These are phyloP conservation scores for Rhagonycha fulva DNA, from an alignment of 2,888 invertebrate species.

Conservation along the genomic window DNA sequence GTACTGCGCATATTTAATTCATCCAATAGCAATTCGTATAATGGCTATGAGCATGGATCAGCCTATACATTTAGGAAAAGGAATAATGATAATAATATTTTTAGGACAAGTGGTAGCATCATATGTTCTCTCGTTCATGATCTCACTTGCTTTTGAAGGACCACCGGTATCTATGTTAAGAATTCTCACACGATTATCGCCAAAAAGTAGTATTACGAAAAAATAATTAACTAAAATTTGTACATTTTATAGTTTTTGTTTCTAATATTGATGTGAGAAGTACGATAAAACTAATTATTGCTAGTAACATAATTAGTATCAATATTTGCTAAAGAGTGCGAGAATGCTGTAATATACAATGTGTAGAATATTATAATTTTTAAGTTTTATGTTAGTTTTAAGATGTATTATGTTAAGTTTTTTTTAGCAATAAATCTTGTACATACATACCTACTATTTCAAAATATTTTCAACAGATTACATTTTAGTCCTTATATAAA, in stretches of 20 bases:
- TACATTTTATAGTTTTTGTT: neutral
- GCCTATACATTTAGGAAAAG: conserved; percentile 79
- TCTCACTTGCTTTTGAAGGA: conserved; percentile 83
- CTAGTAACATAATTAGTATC: neutral
- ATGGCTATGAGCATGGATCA: conserved; percentile 82
- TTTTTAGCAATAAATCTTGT: neutral
- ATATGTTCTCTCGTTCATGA: conserved; percentile 74
- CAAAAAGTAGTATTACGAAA: neutral
- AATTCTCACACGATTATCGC: conserved; percentile 50
- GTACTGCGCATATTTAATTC: conserved; percentile 84
- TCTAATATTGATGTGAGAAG: neutral
- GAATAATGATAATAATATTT: conserved; percentile 78
- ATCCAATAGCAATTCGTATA: conserved; percentile 79
- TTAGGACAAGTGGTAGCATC: conserved; percentile 82
- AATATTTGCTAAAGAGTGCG: neutral
- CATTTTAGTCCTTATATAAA: neutral
- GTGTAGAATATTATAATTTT: neutral
- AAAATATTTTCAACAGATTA: neutral
- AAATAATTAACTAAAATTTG: neutral
- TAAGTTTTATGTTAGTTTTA: neutral
- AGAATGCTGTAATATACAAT: neutral
- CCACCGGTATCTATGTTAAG: conserved; percentile 84
- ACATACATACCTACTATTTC: neutral
- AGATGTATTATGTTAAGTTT: neutral
- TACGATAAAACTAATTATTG: neutral